Evolutionary conservation across 2,888 invertebrate genomes (phyloP), one percentile per base, ranked within the genome.

Genomic region (Brachypterus glaber): DNA sequence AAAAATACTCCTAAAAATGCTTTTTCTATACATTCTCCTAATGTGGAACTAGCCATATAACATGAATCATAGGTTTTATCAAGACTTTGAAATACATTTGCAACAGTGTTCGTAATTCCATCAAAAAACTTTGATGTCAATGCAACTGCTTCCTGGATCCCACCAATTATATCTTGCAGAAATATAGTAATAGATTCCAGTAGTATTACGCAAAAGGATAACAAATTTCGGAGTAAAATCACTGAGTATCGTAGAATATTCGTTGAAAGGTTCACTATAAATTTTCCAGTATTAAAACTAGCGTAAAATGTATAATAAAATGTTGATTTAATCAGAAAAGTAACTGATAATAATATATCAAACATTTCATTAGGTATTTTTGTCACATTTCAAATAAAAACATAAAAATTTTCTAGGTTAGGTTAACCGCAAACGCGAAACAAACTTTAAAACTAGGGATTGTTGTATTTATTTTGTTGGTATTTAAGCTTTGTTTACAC

Each of bases 231-330:
- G 13, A 41, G 31, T 38, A 37, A 33, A 12, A 17, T 34, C n/a
- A 39, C 27, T 3, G 13, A 37, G 25, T 16, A 45, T 15, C 34
- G 40, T 2, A 46, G 35, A 26, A 46, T 26, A 12, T 32, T 33
- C 21, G 29, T 24, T 17, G 49, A 12, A 12, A 34, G 35, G 18
- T 41, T 41, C 11, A 57, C 49, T 30, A 57, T 45, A 35, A 51
- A 42, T 34, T 55, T 46, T 17, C 58, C 58, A 9, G 45, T 49
- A 45, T 52, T 52, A 33, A 46, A 52, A 43, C 56, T 57, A 21
- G 45, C 30, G 31, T 43, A 47, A 13, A 49, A 38, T 1, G 29
- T 39, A 34, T 41, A 48, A 11, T 43, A 49, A 15, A 49, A 7
- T 26, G 31, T 30, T 21, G 21, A 27, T 31, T 42, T 26, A 11